Evolutionary conservation across 2,888 invertebrate genomes (phyloP).

Genomic region (Seira sanloemensis): DNA sequence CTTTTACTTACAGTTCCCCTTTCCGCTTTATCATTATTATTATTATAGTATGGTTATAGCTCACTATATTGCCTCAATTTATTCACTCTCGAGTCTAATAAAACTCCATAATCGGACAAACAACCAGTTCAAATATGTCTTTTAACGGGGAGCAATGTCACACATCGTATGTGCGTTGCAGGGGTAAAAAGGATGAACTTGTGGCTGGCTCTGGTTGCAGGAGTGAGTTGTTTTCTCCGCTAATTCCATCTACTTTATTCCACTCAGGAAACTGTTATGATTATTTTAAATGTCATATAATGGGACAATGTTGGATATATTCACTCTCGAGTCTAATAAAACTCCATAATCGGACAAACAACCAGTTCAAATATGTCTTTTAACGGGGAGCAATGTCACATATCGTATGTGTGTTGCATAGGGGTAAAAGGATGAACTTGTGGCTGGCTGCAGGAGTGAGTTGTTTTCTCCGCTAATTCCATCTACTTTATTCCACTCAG

Average conservation of each 20-base stretch:
- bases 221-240: neutral
- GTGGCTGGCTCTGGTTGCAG: too few relatives aligned
- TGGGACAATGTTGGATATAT: neutral
- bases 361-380: constrained; percentile 57
- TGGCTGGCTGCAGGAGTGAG: neutral
- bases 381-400: too few relatives aligned
- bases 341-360: constrained; percentile 61
- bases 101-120: constrained; percentile 61
- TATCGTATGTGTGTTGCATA: neutral
- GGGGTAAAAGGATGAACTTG: neutral
- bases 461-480: neutral
- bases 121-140: constrained; percentile 56
- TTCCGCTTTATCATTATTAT: constrained; percentile 19
- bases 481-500: neutral
- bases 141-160: too few relatives aligned
- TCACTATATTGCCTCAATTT: neutral
- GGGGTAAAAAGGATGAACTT: neutral
- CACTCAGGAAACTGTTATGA: neutral
- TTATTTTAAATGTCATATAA: neutral
- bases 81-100: constrained; percentile 45
- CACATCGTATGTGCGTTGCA: neutral
- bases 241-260: neutral
- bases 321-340: constrained; percentile 49
- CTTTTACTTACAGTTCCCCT: constrained; percentile 46
- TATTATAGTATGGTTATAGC: constrained; percentile 63